Evolutionary conservation across 2,113 vertebrate genomes (phyloP).

Genomic region (Saccopteryx leptura): DNA sequence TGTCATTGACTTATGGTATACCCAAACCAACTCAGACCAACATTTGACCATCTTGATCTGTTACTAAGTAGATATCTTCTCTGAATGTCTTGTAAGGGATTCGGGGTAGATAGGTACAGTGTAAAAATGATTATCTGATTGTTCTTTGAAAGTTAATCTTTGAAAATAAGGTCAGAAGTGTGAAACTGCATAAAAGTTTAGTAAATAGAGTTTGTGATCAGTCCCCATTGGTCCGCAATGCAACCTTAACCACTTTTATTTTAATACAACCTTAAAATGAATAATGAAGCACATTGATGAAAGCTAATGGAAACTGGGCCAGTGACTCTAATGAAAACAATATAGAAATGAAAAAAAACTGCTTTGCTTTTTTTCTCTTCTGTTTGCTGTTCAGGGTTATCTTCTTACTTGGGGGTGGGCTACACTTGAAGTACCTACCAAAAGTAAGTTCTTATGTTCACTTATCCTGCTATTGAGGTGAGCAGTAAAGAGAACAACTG

Average conservation of each 20-base stretch:
- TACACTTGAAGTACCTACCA: conserved; percentile 74
- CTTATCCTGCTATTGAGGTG: conserved; percentile 65
- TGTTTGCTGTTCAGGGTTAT: conserved; percentile 77
- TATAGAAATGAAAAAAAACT: conserved; percentile 53
- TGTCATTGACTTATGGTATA: conserved; percentile 44
- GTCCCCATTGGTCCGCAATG: conserved; percentile 56
- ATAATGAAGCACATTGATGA: conserved; percentile 50
- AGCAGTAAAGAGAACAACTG: conserved; percentile 49
- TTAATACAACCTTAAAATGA: conserved; percentile 63
- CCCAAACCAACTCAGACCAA: conserved; percentile 62
- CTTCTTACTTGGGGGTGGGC: conserved; percentile 70
- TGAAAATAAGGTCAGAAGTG: conserved; percentile 80
- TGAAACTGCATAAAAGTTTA: conserved; percentile 80
- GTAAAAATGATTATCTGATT: conserved; percentile 46
- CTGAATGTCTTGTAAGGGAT: conserved; percentile 63
- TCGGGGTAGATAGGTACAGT: conserved; percentile 57
- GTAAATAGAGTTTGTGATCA: conserved; percentile 58
- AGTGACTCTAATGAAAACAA: conserved; percentile 70
- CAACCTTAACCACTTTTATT: conserved; percentile 61
- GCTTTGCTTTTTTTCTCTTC: conserved; percentile 63
- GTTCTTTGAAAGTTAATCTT: conserved; percentile 68
- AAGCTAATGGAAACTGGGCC: conserved; percentile 57
- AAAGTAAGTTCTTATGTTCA: conserved; percentile 78
- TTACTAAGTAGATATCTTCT: conserved; percentile 60
- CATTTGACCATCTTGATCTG: conserved; percentile 54